Percentiles rank a stretch among this genome's conserved stretches.
phyloP scores from a whole-genome alignment of 2,797 vertebrate species.

The Enteromius radiatus region DNA sequence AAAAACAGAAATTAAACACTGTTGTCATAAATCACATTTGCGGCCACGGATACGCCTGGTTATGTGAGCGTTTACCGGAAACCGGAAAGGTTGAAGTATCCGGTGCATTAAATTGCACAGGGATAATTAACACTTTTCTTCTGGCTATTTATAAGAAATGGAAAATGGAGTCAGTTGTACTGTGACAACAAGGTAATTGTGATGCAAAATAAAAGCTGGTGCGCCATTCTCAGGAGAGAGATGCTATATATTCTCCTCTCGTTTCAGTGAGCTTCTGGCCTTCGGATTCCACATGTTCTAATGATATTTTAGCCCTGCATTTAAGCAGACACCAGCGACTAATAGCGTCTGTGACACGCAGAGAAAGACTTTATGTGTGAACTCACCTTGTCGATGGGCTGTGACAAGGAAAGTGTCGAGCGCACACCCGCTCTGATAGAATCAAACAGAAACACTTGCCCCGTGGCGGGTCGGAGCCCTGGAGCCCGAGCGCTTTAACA shows the following conservation, averaged over 20 bases:
- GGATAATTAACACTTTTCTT: slow-evolving; percentile 99
- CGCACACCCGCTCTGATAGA: slow-evolving; percentile 20
- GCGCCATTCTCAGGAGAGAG: slow-evolving; percentile 66
- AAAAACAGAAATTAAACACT: slow-evolving; percentile 99
- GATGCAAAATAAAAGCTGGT: slow-evolving; percentile 78
- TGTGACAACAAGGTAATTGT: slow-evolving; percentile 90
- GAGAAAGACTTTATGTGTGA: slow-evolving; percentile 35
- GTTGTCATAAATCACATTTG: slow-evolving; percentile 99
- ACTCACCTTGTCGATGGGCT: slow-evolving; percentile 68
- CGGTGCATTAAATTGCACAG: slow-evolving; percentile 99
- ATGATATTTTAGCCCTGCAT: slow-evolving; percentile 47
- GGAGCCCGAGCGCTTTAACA: slow-evolving; percentile 51
- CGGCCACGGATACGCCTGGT: slow-evolving; percentile 97
- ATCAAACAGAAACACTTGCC: slow-evolving; percentile 51
- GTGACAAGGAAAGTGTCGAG: slow-evolving; percentile 50
- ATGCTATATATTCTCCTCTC: slow-evolving; percentile 1
- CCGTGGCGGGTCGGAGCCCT: slow-evolving; percentile 47
- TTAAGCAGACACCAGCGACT: slow-evolving; percentile 48
- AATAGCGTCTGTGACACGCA: slow-evolving; percentile 23
- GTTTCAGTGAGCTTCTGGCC: not conserved
- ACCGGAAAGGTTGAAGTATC: slow-evolving; percentile 99
- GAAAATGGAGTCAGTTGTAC: slow-evolving; percentile 94
- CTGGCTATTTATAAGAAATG: slow-evolving; percentile 99
- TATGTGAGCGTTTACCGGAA: slow-evolving; percentile 96
- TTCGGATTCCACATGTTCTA: slow-evolving; percentile 30